Conservation (phyloP, 1,140 invertebrate genomes). For the Aphelenchoides besseyi region DNA sequence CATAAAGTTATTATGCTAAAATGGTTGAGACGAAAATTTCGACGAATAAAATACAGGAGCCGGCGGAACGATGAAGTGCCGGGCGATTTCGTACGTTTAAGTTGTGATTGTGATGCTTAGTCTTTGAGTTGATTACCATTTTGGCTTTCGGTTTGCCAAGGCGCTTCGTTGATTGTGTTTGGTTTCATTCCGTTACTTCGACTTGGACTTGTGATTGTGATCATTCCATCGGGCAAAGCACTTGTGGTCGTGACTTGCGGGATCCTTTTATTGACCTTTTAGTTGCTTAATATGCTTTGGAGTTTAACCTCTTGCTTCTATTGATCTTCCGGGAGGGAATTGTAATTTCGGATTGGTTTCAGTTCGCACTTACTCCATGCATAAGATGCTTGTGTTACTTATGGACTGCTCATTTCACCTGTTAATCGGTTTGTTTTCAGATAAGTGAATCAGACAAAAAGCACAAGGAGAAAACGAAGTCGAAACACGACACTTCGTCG, state of each 20-base stretch:
- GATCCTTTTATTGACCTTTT: neutral
- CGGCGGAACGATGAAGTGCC: no score
- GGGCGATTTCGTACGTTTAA: neutral
- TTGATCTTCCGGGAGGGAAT: neutral
- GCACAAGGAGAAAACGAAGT: neutral
- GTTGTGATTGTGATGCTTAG: neutral
- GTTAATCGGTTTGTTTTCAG: neutral
- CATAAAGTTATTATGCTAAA: no score
- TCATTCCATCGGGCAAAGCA: neutral
- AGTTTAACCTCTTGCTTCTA: neutral
- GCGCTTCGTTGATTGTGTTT: neutral
- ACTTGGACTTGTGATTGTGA: no score
- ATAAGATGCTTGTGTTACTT: no score
- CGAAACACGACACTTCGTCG: neutral
- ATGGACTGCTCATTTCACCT: conserved; percentile 1
- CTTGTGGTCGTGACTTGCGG: neutral
- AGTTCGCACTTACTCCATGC: neutral
- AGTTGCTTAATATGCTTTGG: neutral
- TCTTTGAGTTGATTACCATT: neutral
- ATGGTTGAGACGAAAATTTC: no score
- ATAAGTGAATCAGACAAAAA: neutral
- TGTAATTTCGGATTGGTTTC: neutral
- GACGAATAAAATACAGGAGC: no score
- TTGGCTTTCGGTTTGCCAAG: neutral
- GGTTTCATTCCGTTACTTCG: no score